Base-by-base conservation (phyloP, 2,797 vertebrate genomes). In the Gadopsis bispinosus region DNA sequence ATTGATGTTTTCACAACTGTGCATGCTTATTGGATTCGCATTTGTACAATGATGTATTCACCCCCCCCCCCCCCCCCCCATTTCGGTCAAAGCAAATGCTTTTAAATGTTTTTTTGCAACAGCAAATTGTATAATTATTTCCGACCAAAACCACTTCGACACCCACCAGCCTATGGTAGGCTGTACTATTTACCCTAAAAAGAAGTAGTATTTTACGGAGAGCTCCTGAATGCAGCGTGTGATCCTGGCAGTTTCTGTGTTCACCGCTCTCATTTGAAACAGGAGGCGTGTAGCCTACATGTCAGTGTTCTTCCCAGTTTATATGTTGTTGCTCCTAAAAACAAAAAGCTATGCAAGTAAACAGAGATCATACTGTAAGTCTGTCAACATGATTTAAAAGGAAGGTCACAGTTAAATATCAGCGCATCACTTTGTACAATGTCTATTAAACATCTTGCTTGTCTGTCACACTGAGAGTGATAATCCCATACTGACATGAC, bases 241-340 rank as follows among this genome's bases (percentile, higher is more conserved):
- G 76, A 89, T 75, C 81, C 80, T 45, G 37, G 61, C 69, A 68
- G 69, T 83, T 81, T 83, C 41, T 56, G 65, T 54, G 54, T 82
- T 89, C 79, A 48, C 85, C 83, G 75, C 76, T 70, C 81, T 81
- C 77, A 54, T 90, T 86, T 92, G 65, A 93, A 91, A 88, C 54
- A 75, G 73, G 73, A 86, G 85, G 88, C 80, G 70, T 89, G 85
- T 12, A 33, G 33, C 4, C 5, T 33, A 16, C 10, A 20, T 37
- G 66, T 58, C 4, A 51, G 4, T 50, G 60, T 63, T n/a, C 7
- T 48, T 16, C 31, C 0, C 16, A 39, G 0, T 75, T 64, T 17
- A 8, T 37, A n/a, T 50, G 33, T 65, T 37, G 17, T 59, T 69
- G 35, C 35, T 51, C 20, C 51, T 31, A 33, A 9, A 55, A 39